Evolutionary conservation across 2,797 vertebrate genomes (phyloP).

Genomic region (Yasuhikotakia modesta): DNA sequence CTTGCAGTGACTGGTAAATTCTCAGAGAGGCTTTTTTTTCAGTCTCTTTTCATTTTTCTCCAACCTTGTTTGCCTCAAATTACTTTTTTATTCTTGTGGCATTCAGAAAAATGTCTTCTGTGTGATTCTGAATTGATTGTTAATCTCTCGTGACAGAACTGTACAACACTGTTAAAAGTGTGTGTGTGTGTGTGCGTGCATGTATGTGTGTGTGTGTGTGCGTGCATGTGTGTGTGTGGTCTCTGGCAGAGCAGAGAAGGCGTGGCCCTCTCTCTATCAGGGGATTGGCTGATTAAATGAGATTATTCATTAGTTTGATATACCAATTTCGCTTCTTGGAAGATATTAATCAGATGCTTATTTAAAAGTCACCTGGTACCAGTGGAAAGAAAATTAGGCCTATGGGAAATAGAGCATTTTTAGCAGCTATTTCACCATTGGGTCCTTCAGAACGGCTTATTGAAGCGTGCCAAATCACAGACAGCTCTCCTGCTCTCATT

Average conservation of each 20-base stretch:
- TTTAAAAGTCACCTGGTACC: conserved; percentile 73
- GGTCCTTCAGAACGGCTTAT: conserved; percentile 10
- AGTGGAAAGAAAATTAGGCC: conserved; percentile 68
- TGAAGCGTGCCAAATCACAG: neutral
- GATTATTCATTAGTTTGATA: conserved; percentile 78
- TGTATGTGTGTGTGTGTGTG: too few species aligned
- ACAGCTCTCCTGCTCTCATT: neutral
- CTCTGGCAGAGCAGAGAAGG: too few species aligned
- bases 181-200: neutral
- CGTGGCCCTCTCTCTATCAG: too few species aligned
- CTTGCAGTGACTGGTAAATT: conserved; percentile 65
- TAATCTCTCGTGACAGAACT: neutral
- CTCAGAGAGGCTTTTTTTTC: conserved; percentile 51
- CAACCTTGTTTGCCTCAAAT: neutral
- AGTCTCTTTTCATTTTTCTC: neutral
- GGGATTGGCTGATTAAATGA: too few species aligned
- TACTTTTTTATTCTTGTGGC: conserved; percentile 35
- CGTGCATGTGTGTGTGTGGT: too few species aligned
- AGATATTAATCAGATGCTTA: conserved; percentile 79
- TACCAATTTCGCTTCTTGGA: conserved; percentile 72
- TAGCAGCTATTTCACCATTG: conserved; percentile 1
- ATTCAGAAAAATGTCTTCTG: neutral
- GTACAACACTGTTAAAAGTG: neutral
- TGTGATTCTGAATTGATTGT: conserved; percentile 11
- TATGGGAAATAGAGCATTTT: conserved; percentile 67